Evolutionary conservation across 2,113 vertebrate genomes (phyloP).

Genomic region (Phodopus roborovskii): DNA sequence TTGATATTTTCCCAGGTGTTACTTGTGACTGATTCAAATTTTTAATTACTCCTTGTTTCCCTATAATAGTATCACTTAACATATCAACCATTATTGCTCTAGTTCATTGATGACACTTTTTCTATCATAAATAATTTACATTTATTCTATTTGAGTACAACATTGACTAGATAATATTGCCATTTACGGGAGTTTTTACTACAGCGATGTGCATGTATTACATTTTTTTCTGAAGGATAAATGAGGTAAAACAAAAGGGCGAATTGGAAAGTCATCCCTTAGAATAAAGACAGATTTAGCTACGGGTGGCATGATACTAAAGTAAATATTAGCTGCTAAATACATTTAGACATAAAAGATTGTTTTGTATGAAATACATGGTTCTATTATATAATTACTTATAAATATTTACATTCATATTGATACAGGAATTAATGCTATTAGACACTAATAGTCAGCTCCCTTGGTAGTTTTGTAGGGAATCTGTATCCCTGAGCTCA

Average conservation of each 20-base stretch:
- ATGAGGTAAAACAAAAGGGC: background rate
- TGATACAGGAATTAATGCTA: background rate
- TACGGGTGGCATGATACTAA: background rate
- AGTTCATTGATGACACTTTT: background rate
- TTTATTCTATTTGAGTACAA: background rate
- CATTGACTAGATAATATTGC: background rate
- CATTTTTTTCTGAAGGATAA: background rate
- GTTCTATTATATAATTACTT: background rate
- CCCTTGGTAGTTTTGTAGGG: background rate
- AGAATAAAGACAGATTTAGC: background rate
- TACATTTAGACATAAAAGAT: background rate
- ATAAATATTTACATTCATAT: background rate
- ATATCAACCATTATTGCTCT: background rate
- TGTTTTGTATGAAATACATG: background rate
- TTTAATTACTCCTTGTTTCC: constrained; percentile 13
- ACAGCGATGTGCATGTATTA: no score
- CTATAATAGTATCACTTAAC: background rate
- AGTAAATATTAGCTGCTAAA: background rate
- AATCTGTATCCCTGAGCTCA: background rate
- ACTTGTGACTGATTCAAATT: background rate
- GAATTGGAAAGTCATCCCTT: background rate
- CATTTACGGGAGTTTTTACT: background rate
- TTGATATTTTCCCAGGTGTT: background rate
- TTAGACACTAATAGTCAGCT: no score
- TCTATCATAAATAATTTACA: background rate